Evolutionary conservation across 1,140 invertebrate genomes (phyloP), one percentile per base, ranked within the genome.

Genomic region (Neomicropteryx cornuta): DNA sequence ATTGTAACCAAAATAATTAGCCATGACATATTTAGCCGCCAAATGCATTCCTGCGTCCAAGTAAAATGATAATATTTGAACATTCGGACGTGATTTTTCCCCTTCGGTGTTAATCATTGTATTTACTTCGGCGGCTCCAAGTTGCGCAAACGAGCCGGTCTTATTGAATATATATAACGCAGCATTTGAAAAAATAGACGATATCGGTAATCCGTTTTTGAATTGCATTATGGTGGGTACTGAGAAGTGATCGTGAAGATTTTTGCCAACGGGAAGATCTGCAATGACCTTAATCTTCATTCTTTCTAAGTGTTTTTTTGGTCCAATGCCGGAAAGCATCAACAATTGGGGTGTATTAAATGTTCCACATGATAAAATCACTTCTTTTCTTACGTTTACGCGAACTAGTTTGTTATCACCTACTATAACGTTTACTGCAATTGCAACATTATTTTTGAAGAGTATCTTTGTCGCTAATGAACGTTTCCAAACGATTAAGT

Each of bases 261-360:
- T 76, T 22, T 70, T 48, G 1, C 78, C 77, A 1, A 80, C 76
- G 0, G 71, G 71, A 3, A 74, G 51, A 48, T 74, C 65, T 28
- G 50, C 36, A 5, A 66, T 45, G 0, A 64, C 48, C 0, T 47
- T 41, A 14, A 68, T 60, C 5, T 45, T 42, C 3, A 60, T 30
- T 17, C 52, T 32, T 27, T 54, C 20, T 4, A 76, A 49, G 41
- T 76, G 60, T 5, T 63, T 43, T 33, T 47, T 52, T 0, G 72
- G 66, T 23, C 75, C 73, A 13, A 76, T 60, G 3, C 75, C 75
- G n/a, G 72, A 75, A 2, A 75, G 47, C 66, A 78, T 67, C 4
- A 78, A 51, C 2, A 78, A 37, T 41, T 70, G 62, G 0, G 72
- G 67, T 3, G 63, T 54, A 38, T 60, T 60, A 1, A 67, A 45